Evolutionary conservation across 53 echinoderm and acorn worm genomes (phyloP).

Genomic region (Actinopyga echinites): DNA sequence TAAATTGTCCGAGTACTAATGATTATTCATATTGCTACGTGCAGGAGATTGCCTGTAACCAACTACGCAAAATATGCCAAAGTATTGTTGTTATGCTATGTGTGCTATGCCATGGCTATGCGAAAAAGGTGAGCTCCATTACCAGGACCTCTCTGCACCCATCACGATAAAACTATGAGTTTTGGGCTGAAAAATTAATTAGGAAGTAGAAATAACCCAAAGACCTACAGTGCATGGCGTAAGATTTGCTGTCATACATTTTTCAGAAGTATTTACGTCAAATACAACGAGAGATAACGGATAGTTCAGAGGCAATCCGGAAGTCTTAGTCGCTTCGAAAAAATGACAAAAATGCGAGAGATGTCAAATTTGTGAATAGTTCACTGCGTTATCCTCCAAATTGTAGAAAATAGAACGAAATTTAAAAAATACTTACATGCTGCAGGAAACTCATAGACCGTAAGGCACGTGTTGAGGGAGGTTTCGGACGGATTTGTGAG

Average conservation of each 20-base stretch:
- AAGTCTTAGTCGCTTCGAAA: conserved; percentile 95
- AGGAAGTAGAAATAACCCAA: too few relatives aligned
- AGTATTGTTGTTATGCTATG: conserved; percentile 46
- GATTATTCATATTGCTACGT: conserved; percentile 1
- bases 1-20: neutral
- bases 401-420: conserved; percentile 61
- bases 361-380: conserved; percentile 89
- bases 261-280: too few relatives aligned
- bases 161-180: neutral
- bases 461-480: conserved; percentile 90
- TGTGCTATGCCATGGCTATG: conserved; percentile 45
- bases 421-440: conserved; percentile 69
- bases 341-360: conserved; percentile 99
- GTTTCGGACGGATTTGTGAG: conserved; percentile 80
- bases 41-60: neutral
- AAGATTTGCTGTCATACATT: too few relatives aligned
- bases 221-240: too few relatives aligned
- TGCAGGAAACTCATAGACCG: conserved; percentile 56
- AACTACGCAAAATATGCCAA: conserved; percentile 29
- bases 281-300: too few relatives aligned
- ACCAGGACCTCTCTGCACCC: conserved; percentile 36
- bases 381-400: conserved; percentile 62
- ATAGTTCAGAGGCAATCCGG: conserved; percentile 79
- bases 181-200: too few relatives aligned
- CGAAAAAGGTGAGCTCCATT: conserved; percentile 43